These are phyloP conservation scores for Athalia circularis DNA, from an alignment of 2,888 invertebrate species.

Conservation along the genomic window DNA sequence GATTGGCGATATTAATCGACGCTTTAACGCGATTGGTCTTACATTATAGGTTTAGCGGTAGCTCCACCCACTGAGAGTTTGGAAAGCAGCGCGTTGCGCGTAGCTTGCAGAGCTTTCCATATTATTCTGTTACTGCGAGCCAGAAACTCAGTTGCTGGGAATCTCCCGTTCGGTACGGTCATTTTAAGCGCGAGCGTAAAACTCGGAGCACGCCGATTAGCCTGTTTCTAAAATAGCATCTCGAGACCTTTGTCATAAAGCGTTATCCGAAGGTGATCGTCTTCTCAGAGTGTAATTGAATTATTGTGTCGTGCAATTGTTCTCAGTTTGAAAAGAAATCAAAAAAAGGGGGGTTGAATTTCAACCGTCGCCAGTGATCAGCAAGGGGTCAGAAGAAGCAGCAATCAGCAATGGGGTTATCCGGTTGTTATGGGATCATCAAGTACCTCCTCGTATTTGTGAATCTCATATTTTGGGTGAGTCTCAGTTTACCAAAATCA, in stretches of 20 bases:
- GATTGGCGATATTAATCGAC: constrained; percentile 24
- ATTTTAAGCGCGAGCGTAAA: constrained; percentile 4
- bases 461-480: constrained; percentile 86
- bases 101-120: not conserved
- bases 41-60: constrained; percentile 22
- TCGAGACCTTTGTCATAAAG: not conserved
- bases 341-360: too few relatives aligned
- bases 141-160: constrained; percentile 33
- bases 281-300: constrained; percentile 1
- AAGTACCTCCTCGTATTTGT: constrained; percentile 84
- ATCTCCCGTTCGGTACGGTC: constrained; percentile 24
- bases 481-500: constrained; percentile 60
- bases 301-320: constrained; percentile 23
- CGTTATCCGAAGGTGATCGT: not conserved
- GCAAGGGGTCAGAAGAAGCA: not conserved
- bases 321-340: not conserved
- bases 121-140: not conserved
- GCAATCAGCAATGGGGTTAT: constrained; percentile 78
- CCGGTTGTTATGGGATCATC: constrained; percentile 82
- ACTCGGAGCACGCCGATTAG: constrained; percentile 24
- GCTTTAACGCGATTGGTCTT: constrained; percentile 6
- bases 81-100: constrained; percentile 21
- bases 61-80: constrained; percentile 39
- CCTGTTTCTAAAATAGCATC: constrained; percentile 34
- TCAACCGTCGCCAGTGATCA: too few relatives aligned